Base-by-base conservation (phyloP, 2,797 vertebrate genomes). In the Myoxocephalus aenaeus region DNA sequence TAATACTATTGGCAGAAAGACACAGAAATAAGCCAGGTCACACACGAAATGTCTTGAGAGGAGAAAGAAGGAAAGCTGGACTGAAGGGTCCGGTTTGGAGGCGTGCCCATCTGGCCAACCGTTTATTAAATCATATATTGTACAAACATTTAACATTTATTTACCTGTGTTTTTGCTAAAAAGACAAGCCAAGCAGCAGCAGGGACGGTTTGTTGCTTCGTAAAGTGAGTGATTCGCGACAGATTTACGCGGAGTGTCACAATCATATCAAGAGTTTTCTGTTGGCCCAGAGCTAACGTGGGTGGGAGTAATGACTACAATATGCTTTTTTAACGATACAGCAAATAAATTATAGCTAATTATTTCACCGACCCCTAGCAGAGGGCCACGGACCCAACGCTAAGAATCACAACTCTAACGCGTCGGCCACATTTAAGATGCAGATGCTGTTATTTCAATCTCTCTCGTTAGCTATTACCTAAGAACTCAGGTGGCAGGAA, bases 21-120 rank as follows among this genome's bases (percentile, higher is more conserved):
- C 44, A 53, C 46, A 38, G 53, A 73, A 84, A 77, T 83, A 36
- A 77, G 72, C 5, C 14, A 36, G 40, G 27, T 76, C 65, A 58
- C 71, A 63, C 72, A 69, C 8, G 11, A 42, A 80, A 51, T 64
- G 51, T 73, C 3, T 56, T 42, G 12, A 59, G 57, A 74, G 20
- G 34, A 77, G 54, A 22, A 72, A 56, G 34, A 72, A 40, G 65
- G 18, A 75, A 82, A 58, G 32, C 57, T 73, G 36, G 18, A 29
- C 12, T 12, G 25, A 51, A n/a, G n/a, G n/a, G n/a, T n/a, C n/a
- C n/a, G n/a, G n/a, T n/a, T n/a, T n/a, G n/a, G n/a, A n/a, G n/a
- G n/a, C n/a, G n/a, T n/a, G n/a, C n/a, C n/a, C n/a, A 29, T 64
- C 7, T 32, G 17, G 10, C 7, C 53, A 57, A 17, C 20, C 42